Base-by-base conservation (phyloP, 2,113 vertebrate species). In the Perca flavescens region DNA sequence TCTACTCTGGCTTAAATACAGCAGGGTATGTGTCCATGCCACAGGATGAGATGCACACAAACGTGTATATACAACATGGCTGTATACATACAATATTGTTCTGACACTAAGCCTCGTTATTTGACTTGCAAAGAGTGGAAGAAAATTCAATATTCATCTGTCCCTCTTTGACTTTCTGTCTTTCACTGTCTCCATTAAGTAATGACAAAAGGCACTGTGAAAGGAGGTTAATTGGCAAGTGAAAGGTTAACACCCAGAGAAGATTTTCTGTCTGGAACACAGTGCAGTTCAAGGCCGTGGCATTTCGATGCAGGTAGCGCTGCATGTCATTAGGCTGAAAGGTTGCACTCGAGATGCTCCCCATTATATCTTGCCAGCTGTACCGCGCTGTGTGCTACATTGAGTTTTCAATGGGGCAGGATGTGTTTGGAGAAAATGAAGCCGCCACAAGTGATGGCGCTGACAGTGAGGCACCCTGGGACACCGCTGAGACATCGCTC, bases 351-450 rank as follows among this genome's bases (percentile, higher is more conserved):
- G 0, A 72, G 85, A 90, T 84, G 84, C 69, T 60, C 70, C 76
- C 77, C 58, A 75, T 90, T 86, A 81, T 67, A 81, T 69, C 68
- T 34, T 0, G 17, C 80, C 84, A 80, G 87, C 68, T 85, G 82
- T 52, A 69, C 82, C 4, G 25, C 3, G 3, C 52, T 63, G 77
- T 11, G 74, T 67, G 85, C 34, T 77, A 91, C 88, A 86, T 77
- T 89, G 82, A 63, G 61, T 71, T 65, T 74, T 70, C 86, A 90
- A 80, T 88, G 85, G 85, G 71, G 73, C 77, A 54, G 69, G 80
- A 66, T 80, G 86, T 80, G 85, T 90, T 77, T 76, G 70, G 66
- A 79, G 87, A 86, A 89, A 89, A 86, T 82, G 71, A 89, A 89
- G 84, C 70, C 10, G 17, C 65, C 83, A 82, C 71, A 83, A 79